A percentile compares a stretch with the other conserved stretches of the same genome.
These are phyloP conservation scores for Lepus americanus DNA, from an alignment of 2,113 vertebrate species.

Conservation along the genomic window DNA sequence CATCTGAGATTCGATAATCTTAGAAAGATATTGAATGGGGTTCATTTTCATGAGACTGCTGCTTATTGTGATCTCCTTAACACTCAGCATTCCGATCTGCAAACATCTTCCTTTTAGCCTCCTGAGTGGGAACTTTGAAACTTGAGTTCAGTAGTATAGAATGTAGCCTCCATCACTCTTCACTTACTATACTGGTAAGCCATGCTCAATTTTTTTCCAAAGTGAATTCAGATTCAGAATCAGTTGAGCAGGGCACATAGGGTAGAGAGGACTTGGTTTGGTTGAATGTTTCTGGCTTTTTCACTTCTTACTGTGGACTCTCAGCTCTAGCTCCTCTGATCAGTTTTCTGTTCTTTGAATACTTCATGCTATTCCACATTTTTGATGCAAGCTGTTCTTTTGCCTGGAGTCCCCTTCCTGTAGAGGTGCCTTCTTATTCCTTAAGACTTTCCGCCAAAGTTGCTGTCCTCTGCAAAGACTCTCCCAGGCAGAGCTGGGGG, in stretches of 20 bases:
- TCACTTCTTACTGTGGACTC: not conserved
- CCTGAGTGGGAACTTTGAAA: not conserved
- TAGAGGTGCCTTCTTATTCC: not conserved
- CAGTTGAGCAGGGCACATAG: not conserved
- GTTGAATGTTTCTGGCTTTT: not conserved
- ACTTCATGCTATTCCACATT: fast-evolving
- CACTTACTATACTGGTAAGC: not conserved
- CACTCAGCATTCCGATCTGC: not conserved
- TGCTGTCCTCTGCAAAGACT: not conserved
- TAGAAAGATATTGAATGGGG: not conserved
- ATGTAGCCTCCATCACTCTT: no score
- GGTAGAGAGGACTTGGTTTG: not conserved
- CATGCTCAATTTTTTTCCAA: not conserved
- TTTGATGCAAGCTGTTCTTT: not conserved
- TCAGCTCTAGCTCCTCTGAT: not conserved
- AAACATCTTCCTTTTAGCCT: not conserved
- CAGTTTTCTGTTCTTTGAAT: not conserved
- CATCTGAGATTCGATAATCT: not conserved
- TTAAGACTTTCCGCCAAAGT: not conserved
- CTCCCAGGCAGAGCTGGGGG: not conserved
- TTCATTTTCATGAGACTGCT: not conserved
- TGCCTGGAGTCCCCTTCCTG: not conserved
- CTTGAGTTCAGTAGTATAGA: not conserved
- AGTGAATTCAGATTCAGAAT: not conserved
- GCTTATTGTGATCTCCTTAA: not conserved